Base-by-base conservation (phyloP, 2,888 invertebrate species). In the Pogonocherus hispidulus region DNA sequence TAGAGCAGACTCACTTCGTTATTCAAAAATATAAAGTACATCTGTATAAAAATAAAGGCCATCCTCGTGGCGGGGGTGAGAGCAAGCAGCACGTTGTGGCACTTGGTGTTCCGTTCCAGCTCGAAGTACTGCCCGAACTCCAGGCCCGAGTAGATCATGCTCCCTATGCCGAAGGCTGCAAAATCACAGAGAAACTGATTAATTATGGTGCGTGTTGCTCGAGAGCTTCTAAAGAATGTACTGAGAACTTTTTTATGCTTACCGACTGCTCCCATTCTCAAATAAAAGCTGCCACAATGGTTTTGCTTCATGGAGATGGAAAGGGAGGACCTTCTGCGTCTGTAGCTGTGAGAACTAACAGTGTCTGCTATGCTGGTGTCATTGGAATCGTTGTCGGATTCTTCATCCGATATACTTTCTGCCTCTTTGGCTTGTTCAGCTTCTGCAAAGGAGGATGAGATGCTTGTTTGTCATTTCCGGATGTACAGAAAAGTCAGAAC, bases 11-110 rank as follows among this genome's bases (percentile, higher is more conserved):
- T 86, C 83, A 96, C 97, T 92, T 97, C 96, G 84, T 97, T 96
- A 86, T 98, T 98, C 69, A 98, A 90, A 87, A 98, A 98, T 86
- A 98, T 97, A 87, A 98, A 98, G 87, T 98, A 98, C 93, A 98
- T 96, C 87, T 98, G 98, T 81, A 97, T 94, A 86, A 98, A 98
- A 81, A 97, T 98, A 87, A 98, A 98, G 64, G 95, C 93, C 93
- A 98, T 96, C 76, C 97, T 90, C 0, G 96, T 94, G 4, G 96
- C 94, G 0, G 98, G 97, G 2, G 97, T 95, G 59, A 97, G 87
- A 0, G 96, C 97, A 66, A 95, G 87, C 79, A 97, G 89, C 37
- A 97, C 93, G 84, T 96, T 96, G 87, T 96, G 95, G 82, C 97
- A 98, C 83, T 95, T 94, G 18, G 95, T 94, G 84, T 96, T 93